Base-by-base conservation (phyloP, 2,888 invertebrate genomes). In the Labia minor region DNA sequence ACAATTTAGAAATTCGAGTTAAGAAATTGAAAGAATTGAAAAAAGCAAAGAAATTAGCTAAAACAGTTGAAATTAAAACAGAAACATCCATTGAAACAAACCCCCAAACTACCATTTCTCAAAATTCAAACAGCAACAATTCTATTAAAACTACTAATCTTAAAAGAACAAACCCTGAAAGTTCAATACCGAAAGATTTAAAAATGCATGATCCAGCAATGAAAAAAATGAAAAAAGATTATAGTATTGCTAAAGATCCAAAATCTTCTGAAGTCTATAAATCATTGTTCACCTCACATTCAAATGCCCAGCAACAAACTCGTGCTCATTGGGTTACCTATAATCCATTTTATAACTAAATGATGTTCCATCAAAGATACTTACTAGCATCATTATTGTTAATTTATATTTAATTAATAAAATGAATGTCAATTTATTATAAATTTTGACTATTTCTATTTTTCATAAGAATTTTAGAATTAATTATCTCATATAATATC, bases 311-410 rank as follows among this genome's bases (percentile, higher is more conserved):
- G 73, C 87, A 89, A 66, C 95, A 97, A 76, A 83, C 86, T 62
- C 86, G 90, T 72, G 95, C 95, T 1, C 96, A 98, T 77, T 99
- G 98, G 99, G 88, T 98, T 67, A 98, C 98, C 0, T 96, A 94
- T 74, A 98, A 98, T 82, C 98, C 98, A 65, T 92, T 92, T 78
- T 93, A 92, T 77, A 92, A 92, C 80, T 89, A 79, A 80, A 19
- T 3, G n/a, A n/a, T n/a, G n/a, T n/a, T n/a, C n/a, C n/a, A n/a
- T n/a, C n/a, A n/a, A n/a, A n/a, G n/a, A n/a, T n/a, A n/a, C n/a
- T n/a, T n/a, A n/a, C n/a, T n/a, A n/a, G n/a, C n/a, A n/a, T n/a
- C n/a, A n/a, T n/a, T n/a, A n/a, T n/a, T n/a, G n/a, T n/a, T n/a
- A n/a, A n/a, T n/a, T n/a, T n/a, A n/a, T n/a, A n/a, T n/a, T n/a